Evolutionary conservation across 92 coral and sea anemone species (phyloP), one percentile per base, ranked within the genome.

Genomic region (Phenganax marumi): DNA sequence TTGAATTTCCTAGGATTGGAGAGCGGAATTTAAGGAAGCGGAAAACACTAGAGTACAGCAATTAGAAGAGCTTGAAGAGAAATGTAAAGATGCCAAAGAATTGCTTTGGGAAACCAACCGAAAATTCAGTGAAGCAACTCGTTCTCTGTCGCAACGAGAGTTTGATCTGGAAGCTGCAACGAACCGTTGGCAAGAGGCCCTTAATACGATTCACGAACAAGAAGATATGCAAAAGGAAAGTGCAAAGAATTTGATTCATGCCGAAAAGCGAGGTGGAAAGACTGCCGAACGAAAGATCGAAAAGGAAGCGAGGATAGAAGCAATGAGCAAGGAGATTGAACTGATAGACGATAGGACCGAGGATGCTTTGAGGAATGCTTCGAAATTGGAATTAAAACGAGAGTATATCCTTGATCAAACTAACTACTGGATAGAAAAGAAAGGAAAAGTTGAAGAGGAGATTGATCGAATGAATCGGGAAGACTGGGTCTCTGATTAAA

Each of bases 41-140:
- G 83, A 78, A 14, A 61, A 47, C 9, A 0, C 26, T 18, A 61
- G 83, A 17, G 68, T 62, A 14, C 55, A 78, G 21, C 16, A 78
- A 18, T 56, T 78, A 10, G 83, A 78, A 43, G 83, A 61, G 47
- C 10, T 78, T 21, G 83, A 78, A 50, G 83, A 78, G 17, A 78
- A 78, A 22, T 78, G 83, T 58, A 48, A 60, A 26, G 56, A 78
- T 39, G 83, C 83, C 2, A 78, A 78, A 62, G 83, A 78, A 60
- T 0, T 46, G 21, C 53, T 78, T n/a, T 78, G 61, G 25, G 83
- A 78, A 50, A 66, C 46, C 52, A 60, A 78, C 47, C 56, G 83
- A 60, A 78, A 78, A 66, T 78, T 78, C 52, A 78, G 73, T 47
- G 83, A 78, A 52, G 66, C 83, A 7, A 78, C 83, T 10, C 73